Evolutionary conservation across 2,888 invertebrate species (phyloP), one percentile per base, ranked within the genome.

Genomic region (Drosophila birchii): DNA sequence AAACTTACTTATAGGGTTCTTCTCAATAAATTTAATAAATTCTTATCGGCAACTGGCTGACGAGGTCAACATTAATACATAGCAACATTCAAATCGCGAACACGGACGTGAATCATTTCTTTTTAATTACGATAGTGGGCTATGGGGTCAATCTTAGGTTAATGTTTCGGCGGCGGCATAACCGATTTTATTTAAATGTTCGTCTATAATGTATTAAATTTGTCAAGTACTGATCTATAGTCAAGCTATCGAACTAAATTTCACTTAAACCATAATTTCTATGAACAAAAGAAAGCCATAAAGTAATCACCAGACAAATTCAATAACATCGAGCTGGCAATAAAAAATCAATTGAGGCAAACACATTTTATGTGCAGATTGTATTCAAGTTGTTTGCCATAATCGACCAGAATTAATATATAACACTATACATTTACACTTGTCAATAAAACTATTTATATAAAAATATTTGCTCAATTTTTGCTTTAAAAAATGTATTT

Each of bases 321-420:
- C 54, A 39, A 32, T 36, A 32, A 26, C 29, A 45, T 49, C 29
- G 3, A 41, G 61, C 18, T 9, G 32, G 20, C 43, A 29, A 72
- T 57, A 53, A 63, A 72, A 39, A 62, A 41, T 29, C 53, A 57
- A 62, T 62, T 57, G 56, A 70, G 32, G 6, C 14, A 39, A 64
- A 49, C 6, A 39, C 45, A 76, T 67, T 71, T 68, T 43, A 70
- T 72, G 59, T 32, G 26, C 49, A 53, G 49, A 38, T 16, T 36
- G 20, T 7, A 44, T 39, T 16, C 32, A 20, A 26, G 32, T 58
- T 38, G 39, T 56, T 60, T 60, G 32, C 34, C 44, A 54, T 75
- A 80, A 74, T 72, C 71, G 56, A 72, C 66, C 60, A 34, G 44
- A 68, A 73, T 64, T 74, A 61, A 67, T 61, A 62, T 54, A 75